Evolutionary conservation across 2,888 invertebrate species (phyloP), one percentile per base, ranked within the genome.

Genomic region (Trichacis sp.): DNA sequence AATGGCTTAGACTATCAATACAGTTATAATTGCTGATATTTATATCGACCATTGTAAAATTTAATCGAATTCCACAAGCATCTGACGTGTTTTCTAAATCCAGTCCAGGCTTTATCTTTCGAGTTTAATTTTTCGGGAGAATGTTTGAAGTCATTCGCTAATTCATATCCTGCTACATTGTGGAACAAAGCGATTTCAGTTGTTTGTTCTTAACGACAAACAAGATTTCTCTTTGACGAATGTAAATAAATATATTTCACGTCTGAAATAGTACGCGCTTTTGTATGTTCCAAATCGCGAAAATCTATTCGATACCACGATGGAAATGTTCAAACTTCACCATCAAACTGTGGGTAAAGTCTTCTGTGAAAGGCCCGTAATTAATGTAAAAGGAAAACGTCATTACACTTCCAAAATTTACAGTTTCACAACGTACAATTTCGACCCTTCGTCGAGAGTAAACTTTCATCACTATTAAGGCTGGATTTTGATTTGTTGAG

Each of bases 1-100:
- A 70, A 72, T 55, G 62, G 55, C 55, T 55, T 65, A 64, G 68
- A 68, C 66, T 63, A 72, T 69, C 67, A 70, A 68, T 63, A 71
- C 36, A 47, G 14, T 12, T 12, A 12, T 29, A 47, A 29, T 45
- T 19, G 19, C n/a, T 45, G 19, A 19, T n/a, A 45, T 19, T 45
- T 24, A 24, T 45, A 19, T 45, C 45, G 19, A 45, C 5, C 15
- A 11, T 19, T 19, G 19, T 45, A 19, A 45, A 5, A 45, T 19
- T 45, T 45, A 19, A 45, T 45, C 45, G 4, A 19, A 17, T 45
- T 9, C 48, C 45, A 52, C 24, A 24, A 24, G 8, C 8, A 24
- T 5, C 3, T 8, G 8, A 5, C 8, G 24, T 8, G 24, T 24
- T 5, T 24, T 24, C 24, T 8, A 24, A 24, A 24, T 24, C 24